phyloP scores from a whole-genome alignment of 2,888 invertebrate species.

The Amphipoea oculea region DNA sequence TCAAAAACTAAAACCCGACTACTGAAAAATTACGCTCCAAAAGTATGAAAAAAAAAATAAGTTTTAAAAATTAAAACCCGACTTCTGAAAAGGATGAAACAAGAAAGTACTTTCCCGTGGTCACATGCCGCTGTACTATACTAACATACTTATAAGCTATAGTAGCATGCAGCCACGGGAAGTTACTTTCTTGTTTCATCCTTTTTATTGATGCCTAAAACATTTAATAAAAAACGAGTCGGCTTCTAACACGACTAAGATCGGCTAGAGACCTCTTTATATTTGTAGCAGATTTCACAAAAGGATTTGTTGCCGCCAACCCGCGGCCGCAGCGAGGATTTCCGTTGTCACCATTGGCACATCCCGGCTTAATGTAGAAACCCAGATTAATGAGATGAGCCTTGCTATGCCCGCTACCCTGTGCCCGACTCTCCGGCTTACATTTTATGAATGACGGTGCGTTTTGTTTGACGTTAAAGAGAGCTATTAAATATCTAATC shows the following conservation, averaged over 20 bases:
- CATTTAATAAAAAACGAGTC: slow-evolving; percentile 30
- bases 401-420: slow-evolving; percentile 70
- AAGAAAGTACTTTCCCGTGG: too few species aligned
- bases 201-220: too few species aligned
- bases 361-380: slow-evolving; percentile 86
- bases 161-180: too few species aligned
- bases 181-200: too few species aligned
- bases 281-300: slow-evolving; percentile 83
- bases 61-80: too few species aligned
- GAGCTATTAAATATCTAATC: slow-evolving; percentile 11
- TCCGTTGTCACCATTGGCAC: slow-evolving; percentile 86
- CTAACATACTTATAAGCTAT: too few species aligned
- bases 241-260: slow-evolving; percentile 54
- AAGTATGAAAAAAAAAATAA: too few species aligned
- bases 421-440: slow-evolving; percentile 66
- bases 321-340: slow-evolving; percentile 83
- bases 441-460: slow-evolving; percentile 70
- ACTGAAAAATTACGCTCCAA: too few species aligned
- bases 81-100: too few species aligned
- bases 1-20: too few species aligned
- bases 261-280: slow-evolving; percentile 74
- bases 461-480: slow-evolving; percentile 52
- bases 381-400: slow-evolving; percentile 88
- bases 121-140: too few species aligned
- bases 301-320: slow-evolving; percentile 84